Conservation (phyloP, 2,797 vertebrate species). For the Sebastes steindachneri region DNA sequence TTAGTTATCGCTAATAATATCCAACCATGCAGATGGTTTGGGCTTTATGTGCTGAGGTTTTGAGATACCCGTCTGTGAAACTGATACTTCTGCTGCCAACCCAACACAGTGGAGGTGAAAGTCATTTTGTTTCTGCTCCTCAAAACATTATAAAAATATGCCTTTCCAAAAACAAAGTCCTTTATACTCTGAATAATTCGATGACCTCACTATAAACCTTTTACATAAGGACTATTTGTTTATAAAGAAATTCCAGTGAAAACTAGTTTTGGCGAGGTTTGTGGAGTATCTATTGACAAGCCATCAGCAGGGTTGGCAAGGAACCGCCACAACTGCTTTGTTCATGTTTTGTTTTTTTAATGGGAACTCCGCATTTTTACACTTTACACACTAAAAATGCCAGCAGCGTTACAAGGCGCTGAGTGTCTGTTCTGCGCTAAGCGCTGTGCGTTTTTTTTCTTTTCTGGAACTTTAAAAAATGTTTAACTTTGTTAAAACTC, state of each 20-base stretch:
- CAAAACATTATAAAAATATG: background rate
- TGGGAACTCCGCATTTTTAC: too few species aligned
- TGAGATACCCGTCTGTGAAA: background rate
- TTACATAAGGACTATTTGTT: background rate
- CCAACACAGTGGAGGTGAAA: background rate
- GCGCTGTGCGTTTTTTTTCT: too few species aligned
- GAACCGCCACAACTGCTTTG: too few species aligned
- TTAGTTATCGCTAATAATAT: background rate
- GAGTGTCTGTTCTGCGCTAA: too few species aligned
- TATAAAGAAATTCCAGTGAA: background rate
- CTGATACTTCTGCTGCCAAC: background rate
- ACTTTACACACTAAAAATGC: too few species aligned
- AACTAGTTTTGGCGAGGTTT: background rate
- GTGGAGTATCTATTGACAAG: background rate
- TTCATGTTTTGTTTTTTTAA: too few species aligned
- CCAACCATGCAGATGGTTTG: background rate
- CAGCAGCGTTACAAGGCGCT: too few species aligned
- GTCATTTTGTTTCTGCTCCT: background rate
- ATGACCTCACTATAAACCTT: background rate
- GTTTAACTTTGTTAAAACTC: too few species aligned
- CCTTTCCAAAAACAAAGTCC: background rate
- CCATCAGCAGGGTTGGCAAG: too few species aligned
- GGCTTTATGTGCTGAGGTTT: background rate
- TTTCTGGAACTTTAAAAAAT: too few species aligned
- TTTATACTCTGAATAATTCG: background rate